These are phyloP conservation scores for Limulus polyphemus DNA, from an alignment of 2,888 invertebrate genomes.

Conservation along the genomic window DNA sequence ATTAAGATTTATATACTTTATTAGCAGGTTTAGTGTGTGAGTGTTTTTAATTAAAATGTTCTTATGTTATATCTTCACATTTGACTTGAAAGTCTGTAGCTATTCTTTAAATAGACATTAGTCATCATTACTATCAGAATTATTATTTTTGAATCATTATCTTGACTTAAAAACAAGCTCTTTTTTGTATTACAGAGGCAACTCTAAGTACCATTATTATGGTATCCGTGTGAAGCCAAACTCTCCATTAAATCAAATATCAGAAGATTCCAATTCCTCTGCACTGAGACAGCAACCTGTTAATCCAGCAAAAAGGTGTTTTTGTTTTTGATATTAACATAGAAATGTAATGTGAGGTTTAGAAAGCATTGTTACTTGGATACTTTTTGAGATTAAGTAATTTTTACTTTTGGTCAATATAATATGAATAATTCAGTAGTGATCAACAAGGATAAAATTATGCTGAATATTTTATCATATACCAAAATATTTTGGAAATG, in stretches of 20 bases:
- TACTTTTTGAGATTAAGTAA: too few species aligned
- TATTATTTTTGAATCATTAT: background rate
- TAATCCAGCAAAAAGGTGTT: conserved; percentile 37
- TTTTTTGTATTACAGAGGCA: conserved; percentile 46
- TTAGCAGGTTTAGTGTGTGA: too few species aligned
- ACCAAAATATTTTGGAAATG: too few species aligned
- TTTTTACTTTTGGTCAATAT: too few species aligned
- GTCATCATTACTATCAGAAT: background rate
- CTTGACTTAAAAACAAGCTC: background rate
- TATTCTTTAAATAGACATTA: background rate
- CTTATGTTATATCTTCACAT: too few species aligned
- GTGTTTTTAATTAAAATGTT: too few species aligned
- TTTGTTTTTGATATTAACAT: background rate
- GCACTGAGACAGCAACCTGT: conserved; percentile 38
- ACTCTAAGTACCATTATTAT: conserved; percentile 99
- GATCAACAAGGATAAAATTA: too few species aligned
- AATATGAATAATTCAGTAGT: too few species aligned
- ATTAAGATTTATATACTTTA: too few species aligned
- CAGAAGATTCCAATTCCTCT: conserved; percentile 29
- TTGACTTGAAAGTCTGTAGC: background rate
- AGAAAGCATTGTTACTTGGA: too few species aligned
- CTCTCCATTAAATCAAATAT: conserved; percentile 53
- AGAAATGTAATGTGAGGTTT: too few species aligned
- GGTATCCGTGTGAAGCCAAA: conserved; percentile 93
- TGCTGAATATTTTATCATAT: too few species aligned